Evolutionary conservation across 1,140 invertebrate genomes (phyloP).

Genomic region (Panagrolaimus sp.): DNA sequence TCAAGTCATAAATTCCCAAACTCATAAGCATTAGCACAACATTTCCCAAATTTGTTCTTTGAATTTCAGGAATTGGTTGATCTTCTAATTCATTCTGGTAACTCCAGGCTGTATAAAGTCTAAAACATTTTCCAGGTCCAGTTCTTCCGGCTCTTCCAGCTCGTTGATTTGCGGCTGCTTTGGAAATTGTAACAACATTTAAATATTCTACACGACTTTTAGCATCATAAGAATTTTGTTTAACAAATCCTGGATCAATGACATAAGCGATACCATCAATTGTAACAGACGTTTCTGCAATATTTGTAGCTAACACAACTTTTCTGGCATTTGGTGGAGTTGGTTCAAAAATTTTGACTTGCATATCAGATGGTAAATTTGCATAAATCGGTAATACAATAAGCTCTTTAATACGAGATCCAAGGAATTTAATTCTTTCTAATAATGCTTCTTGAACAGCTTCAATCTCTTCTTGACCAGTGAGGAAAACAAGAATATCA

Average conservation of each 20-base stretch:
- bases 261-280: slow-evolving; percentile 99
- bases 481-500: slow-evolving; percentile 92
- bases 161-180: slow-evolving; percentile 87
- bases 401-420: slow-evolving; percentile 84
- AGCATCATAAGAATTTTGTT: slow-evolving; percentile 98
- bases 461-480: slow-evolving; percentile 65
- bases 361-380: slow-evolving; percentile 95
- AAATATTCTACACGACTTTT: slow-evolving; percentile 95
- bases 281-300: slow-evolving; percentile 96
- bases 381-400: slow-evolving; percentile 94
- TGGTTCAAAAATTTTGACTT: slow-evolving; percentile 93
- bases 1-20: slow-evolving; percentile 89
- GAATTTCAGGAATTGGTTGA: slow-evolving; percentile 94
- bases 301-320: slow-evolving; percentile 93
- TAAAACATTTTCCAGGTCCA: slow-evolving; percentile 92
- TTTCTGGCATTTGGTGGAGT: slow-evolving; percentile 87
- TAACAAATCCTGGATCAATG: slow-evolving; percentile 94
- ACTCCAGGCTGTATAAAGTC: slow-evolving; percentile 91
- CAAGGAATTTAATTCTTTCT: slow-evolving; percentile 63
- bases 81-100: slow-evolving; percentile 96
- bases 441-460: slow-evolving; percentile 46
- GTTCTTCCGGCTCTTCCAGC: slow-evolving; percentile 84
- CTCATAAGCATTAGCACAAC: slow-evolving; percentile 93
- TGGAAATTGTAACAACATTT: slow-evolving; percentile 90
- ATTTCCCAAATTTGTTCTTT: slow-evolving; percentile 93